phyloP scores from a whole-genome alignment of 2,888 invertebrate genomes.

The Leucophenga montana region DNA sequence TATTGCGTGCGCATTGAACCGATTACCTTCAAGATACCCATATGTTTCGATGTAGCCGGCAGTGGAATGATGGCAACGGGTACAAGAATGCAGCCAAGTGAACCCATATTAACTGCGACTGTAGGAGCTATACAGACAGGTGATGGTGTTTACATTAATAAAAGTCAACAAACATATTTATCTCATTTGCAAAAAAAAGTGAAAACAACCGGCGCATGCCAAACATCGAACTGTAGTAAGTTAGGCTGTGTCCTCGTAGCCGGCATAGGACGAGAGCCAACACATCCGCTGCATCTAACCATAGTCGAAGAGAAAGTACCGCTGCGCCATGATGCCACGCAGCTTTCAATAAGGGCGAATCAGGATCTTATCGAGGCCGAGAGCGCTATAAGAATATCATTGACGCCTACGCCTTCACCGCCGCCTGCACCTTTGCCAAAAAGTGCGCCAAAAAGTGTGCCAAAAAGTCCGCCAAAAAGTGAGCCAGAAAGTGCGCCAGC shows the following conservation, averaged over 20 bases:
- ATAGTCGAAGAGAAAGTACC: too few relatives aligned
- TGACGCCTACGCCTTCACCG: neutral
- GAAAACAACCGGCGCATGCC: neutral
- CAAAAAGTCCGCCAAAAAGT: neutral
- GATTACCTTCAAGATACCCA: constrained; percentile 42
- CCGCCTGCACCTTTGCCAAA: neutral
- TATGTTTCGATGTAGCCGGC: constrained; percentile 25
- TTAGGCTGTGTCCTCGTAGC: too few relatives aligned
- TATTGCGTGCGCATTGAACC: constrained; percentile 36
- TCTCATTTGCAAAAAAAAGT: neutral
- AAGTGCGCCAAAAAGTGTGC: too few relatives aligned
- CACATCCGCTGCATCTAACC: too few relatives aligned
- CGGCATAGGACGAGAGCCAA: too few relatives aligned
- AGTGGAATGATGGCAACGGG: neutral
- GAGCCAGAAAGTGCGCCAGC: neutral
- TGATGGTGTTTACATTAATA: neutral
- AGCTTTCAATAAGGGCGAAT: too few relatives aligned
- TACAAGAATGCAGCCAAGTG: neutral
- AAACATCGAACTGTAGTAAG: neutral
- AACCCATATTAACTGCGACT: constrained; percentile 9
- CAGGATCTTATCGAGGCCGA: too few relatives aligned
- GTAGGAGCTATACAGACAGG: neutral
- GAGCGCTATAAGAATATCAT: too few relatives aligned
- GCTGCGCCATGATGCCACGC: too few relatives aligned
- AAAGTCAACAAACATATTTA: constrained; percentile 18